Conservation (phyloP, 2,797 vertebrate species). For the Sebastes ruberrimus region DNA sequence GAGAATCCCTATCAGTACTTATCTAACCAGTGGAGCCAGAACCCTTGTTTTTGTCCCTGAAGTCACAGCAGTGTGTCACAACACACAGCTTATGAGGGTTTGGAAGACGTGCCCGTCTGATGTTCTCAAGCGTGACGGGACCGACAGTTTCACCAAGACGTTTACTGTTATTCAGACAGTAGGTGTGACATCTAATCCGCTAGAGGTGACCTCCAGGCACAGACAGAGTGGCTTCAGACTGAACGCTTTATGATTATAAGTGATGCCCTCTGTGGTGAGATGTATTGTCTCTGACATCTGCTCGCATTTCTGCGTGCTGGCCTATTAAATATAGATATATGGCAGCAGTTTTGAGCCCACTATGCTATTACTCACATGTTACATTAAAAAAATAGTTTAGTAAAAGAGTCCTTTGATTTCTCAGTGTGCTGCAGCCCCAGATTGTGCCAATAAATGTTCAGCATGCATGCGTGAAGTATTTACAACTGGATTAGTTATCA, state of each 20-base stretch:
- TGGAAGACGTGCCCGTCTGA: constrained; percentile 2
- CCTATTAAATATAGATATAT: background rate
- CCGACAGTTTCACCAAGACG: constrained; percentile 8
- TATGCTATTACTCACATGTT: background rate
- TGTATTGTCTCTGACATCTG: background rate
- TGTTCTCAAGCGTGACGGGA: constrained; percentile 1
- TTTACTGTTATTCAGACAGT: constrained; percentile 33
- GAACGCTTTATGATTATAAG: background rate
- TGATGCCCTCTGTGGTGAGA: background rate
- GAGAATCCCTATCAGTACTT: constrained; percentile 22
- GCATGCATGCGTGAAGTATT: background rate
- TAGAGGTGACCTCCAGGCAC: constrained; percentile 32
- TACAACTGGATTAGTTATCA: background rate
- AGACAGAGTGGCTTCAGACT: background rate
- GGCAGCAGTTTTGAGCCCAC: background rate
- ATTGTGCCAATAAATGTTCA: background rate
- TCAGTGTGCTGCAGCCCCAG: background rate
- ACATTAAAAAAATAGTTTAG: background rate
- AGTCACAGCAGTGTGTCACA: constrained; percentile 56
- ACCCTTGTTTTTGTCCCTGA: constrained; percentile 41
- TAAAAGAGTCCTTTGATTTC: background rate
- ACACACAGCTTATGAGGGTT: constrained; percentile 53
- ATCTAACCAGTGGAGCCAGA: constrained; percentile 30
- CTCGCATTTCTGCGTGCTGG: too few species aligned
- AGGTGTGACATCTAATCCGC: constrained; percentile 21